phyloP scores from a whole-genome alignment of 30 jellyfish, hydroid and myxozoan genomes.

The Chrysaora quinquecirrha region DNA sequence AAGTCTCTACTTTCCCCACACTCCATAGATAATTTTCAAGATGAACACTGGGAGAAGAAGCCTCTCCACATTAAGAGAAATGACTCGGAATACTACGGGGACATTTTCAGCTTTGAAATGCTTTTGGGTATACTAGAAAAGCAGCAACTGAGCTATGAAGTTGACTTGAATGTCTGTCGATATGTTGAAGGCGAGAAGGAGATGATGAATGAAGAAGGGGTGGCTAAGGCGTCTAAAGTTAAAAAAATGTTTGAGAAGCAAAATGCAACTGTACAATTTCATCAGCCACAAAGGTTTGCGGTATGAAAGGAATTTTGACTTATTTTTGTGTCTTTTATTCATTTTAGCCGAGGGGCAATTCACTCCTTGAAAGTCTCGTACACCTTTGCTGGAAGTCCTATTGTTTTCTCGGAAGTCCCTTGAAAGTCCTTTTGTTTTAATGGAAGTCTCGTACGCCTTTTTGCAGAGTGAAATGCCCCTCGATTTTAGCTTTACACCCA shows the following conservation, averaged over 20 bases:
- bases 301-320: too few relatives aligned
- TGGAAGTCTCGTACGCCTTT: too few relatives aligned
- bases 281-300: conserved; percentile 94
- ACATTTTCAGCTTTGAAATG: conserved; percentile 49
- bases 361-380: too few relatives aligned
- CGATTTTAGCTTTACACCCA: too few relatives aligned
- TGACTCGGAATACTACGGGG: conserved; percentile 76
- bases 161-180: conserved; percentile 84
- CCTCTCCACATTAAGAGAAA: conserved; percentile 81
- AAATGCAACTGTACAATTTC: conserved; percentile 87
- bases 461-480: too few relatives aligned
- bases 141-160: conserved; percentile 65
- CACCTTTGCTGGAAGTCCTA: too few relatives aligned
- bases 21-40: conserved; percentile 51
- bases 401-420: too few relatives aligned
- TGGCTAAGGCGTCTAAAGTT: conserved; percentile 59
- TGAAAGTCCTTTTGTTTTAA: too few relatives aligned
- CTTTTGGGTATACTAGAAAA: conserved; percentile 46
- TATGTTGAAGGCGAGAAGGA: conserved; percentile 88
- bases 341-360: too few relatives aligned
- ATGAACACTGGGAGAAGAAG: conserved; percentile 88
- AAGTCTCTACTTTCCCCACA: conserved; percentile 62
- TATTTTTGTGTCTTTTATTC: too few relatives aligned
- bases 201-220: conserved; percentile 78
- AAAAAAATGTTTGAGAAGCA: conserved; percentile 62